Evolutionary conservation across 2,113 vertebrate species (phyloP).

Genomic region (Rissa tridactyla): DNA sequence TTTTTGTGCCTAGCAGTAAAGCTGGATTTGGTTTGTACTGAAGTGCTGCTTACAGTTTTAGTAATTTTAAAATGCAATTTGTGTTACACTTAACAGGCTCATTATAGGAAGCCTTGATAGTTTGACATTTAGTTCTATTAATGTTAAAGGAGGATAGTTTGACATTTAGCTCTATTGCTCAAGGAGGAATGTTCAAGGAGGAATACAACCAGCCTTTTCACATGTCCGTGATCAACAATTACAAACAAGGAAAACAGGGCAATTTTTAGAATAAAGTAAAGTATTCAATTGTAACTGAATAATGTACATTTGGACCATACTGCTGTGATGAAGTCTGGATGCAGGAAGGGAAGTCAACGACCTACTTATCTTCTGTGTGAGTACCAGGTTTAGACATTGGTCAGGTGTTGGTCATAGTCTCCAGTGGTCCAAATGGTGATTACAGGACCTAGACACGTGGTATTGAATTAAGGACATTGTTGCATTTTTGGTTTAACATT

Average conservation of each 20-base stretch:
- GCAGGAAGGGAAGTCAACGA: background rate
- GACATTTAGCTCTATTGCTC: background rate
- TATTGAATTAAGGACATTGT: background rate
- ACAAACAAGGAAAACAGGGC: background rate
- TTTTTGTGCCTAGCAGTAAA: background rate
- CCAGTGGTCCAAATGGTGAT: background rate
- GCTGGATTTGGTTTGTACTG: background rate
- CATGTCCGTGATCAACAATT: background rate
- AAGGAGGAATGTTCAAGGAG: background rate
- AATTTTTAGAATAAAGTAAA: background rate
- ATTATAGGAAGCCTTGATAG: background rate
- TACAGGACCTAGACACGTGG: background rate
- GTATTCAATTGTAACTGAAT: background rate
- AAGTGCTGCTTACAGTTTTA: background rate
- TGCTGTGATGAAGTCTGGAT: background rate
- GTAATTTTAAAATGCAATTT: background rate
- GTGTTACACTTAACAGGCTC: background rate
- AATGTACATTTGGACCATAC: background rate
- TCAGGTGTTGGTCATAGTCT: background rate
- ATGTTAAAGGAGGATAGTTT: background rate
- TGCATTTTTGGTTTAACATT: background rate
- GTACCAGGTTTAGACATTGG: background rate
- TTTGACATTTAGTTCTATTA: background rate
- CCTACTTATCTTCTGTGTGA: background rate
- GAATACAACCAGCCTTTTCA: background rate